Percentiles rank a stretch among this genome's conserved stretches.
Conservation (phyloP, 2,113 vertebrate species). For the Pachyramphus minor region DNA sequence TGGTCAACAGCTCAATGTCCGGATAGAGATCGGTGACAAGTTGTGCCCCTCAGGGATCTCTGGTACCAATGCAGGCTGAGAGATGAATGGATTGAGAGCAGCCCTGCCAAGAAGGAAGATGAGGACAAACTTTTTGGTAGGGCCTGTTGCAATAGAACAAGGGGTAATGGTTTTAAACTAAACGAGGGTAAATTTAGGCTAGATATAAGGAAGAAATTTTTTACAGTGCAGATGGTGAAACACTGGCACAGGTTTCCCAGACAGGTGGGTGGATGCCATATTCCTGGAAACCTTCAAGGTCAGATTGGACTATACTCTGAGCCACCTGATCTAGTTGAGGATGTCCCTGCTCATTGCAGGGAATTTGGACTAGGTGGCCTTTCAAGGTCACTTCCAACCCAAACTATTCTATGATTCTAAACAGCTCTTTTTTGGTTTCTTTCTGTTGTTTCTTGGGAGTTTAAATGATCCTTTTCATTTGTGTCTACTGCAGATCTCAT, state of each 20-base stretch:
- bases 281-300: neutral
- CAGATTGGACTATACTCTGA: neutral
- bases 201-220: neutral
- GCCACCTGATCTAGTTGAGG: neutral
- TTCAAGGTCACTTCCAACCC: neutral
- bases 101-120: neutral
- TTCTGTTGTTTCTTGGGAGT: neutral
- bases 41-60: neutral
- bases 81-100: neutral
- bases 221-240: neutral
- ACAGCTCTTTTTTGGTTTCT: neutral
- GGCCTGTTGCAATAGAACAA: neutral
- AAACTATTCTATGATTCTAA: neutral
- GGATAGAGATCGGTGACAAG: neutral
- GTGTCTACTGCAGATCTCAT: neutral
- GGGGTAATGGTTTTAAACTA: neutral
- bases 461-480: neutral
- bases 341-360: neutral
- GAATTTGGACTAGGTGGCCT: neutral
- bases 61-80: neutral
- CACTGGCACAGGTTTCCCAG: neutral
- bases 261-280: neutral
- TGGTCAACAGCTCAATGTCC: neutral
- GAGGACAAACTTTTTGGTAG: neutral
- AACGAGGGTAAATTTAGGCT: neutral